Evolutionary conservation across 2,113 vertebrate genomes (phyloP).

Genomic region (Sturnira hondurensis): DNA sequence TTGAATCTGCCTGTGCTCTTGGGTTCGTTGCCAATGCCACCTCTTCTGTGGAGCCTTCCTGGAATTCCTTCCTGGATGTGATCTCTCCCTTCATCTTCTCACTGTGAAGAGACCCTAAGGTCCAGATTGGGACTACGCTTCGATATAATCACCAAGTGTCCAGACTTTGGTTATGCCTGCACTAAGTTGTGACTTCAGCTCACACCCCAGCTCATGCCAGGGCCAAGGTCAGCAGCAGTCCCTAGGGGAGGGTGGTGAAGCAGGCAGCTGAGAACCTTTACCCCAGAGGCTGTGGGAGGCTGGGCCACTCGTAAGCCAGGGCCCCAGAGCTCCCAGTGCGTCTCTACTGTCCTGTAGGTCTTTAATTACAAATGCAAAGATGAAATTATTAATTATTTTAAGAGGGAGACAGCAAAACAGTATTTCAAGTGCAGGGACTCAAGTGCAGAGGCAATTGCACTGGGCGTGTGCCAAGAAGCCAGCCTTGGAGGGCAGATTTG

Average conservation of each 20-base stretch:
- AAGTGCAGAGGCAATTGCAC: background rate
- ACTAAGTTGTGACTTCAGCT: background rate
- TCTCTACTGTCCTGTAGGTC: background rate
- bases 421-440: background rate
- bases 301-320: background rate
- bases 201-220: background rate
- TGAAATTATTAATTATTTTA: background rate
- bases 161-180: background rate
- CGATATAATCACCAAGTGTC: background rate
- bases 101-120: background rate
- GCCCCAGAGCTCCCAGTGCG: background rate
- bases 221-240: accelerated
- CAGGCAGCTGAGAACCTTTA: background rate
- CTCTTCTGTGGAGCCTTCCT: background rate
- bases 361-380: background rate
- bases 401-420: background rate
- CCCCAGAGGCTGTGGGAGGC: background rate
- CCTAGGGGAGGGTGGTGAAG: background rate
- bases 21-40: background rate
- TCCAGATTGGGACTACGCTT: background rate
- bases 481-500: background rate
- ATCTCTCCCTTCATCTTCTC: background rate
- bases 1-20: background rate
- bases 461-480: background rate
- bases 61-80: conserved; percentile 8